Evolutionary conservation across 2,113 vertebrate genomes (phyloP).

Genomic region (Dipodomys stephensi): DNA sequence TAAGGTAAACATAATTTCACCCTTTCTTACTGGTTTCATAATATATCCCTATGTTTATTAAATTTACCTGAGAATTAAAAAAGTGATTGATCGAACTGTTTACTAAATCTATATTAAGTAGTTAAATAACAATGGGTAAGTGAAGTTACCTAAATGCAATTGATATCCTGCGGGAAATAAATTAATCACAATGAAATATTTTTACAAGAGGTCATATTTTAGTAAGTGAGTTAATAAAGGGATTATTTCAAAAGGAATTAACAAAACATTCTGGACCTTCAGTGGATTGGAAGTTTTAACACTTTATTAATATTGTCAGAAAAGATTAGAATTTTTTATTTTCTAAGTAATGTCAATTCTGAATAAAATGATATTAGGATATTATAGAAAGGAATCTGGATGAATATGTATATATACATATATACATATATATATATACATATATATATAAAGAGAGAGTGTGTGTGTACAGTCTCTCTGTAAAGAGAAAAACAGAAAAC

Average conservation of each 20-base stretch:
- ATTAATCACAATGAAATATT: not conserved
- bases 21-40: not conserved
- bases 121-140: not conserved
- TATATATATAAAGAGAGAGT: not conserved
- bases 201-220: not conserved
- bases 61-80: not conserved
- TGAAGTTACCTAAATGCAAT: not conserved
- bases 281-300: not conserved
- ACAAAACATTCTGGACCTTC: not conserved
- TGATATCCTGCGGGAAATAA: not conserved
- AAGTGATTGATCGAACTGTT: not conserved
- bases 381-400: not conserved
- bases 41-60: not conserved
- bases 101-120: not conserved
- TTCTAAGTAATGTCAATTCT: not conserved
- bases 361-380: not conserved
- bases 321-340: not conserved
- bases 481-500: not conserved
- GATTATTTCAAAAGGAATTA: not conserved
- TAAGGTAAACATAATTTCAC: not conserved
- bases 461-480: not conserved
- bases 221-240: not conserved
- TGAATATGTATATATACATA: not conserved
- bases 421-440: not conserved
- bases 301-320: constrained; percentile 4